Base-by-base conservation (phyloP, 2,113 vertebrate species). In the Centropus bengalensis region DNA sequence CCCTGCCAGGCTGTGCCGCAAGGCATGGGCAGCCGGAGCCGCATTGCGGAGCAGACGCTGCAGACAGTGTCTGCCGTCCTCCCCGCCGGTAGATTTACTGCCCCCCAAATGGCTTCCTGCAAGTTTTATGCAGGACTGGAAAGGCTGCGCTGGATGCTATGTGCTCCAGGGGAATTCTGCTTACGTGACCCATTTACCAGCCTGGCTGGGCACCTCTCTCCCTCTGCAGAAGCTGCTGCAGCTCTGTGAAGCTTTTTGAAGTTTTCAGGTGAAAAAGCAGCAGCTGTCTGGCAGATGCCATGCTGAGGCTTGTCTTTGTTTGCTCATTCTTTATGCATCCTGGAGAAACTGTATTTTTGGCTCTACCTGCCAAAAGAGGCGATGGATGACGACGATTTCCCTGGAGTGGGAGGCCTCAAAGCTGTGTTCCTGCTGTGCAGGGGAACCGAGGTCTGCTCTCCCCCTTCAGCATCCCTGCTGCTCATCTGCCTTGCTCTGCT, bases 281-380 rank as follows among this genome's bases (percentile, higher is more conserved):
- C 36, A 80, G 56, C 73, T 91, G 44, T 71, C 74, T 78, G 22
- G 15, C 84, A 71, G 62, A 62, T 82, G 82, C 63, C 51, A 9
- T 6, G 36, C 75, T 91, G 82, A 91, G 71, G 68, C 59, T 85
- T 69, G 60, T 54, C 88, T 94, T 74, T 93, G 19, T 82, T 89
- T 62, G 32, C 56, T 88, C 3, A 0, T 69, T 88, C 56, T 86
- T 18, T 13, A 14, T 22, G 77, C 21, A 30, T 55, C 59, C 42
- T 24, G 47, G 44, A 88, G 56, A 84, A 94, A 67, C 60, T 69
- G 62, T 62, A 51, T 90, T 93, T 91, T 81, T 44, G 52, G 88
- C 36, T 92, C 18, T 60, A 71, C 60, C 60, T 88, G 86, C 64
- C 73, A 91, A 49, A 78, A 47, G 28, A 74, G 22, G 59, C 0